Conservation (phyloP, 2,113 vertebrate species). For the Menidia beryllina region DNA sequence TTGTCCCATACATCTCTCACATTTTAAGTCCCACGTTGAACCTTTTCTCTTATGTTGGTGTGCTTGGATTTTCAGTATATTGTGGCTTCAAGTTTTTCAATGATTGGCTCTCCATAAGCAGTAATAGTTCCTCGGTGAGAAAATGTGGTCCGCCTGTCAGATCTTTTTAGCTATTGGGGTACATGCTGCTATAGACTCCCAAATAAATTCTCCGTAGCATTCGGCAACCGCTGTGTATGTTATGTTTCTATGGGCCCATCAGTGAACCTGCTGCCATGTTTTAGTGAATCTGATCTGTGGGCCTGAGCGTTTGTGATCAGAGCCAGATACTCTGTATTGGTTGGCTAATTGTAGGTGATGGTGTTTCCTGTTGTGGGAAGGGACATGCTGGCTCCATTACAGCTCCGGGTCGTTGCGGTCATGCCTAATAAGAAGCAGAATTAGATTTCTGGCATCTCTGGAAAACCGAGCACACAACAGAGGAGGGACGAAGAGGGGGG, state of each 20-base stretch:
- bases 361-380: constrained; percentile 72
- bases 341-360: constrained; percentile 71
- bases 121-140: constrained; percentile 15
- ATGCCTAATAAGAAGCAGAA: constrained; percentile 77
- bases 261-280: constrained; percentile 51
- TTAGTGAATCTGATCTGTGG: constrained; percentile 53
- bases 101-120: constrained; percentile 10
- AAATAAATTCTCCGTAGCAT: constrained; percentile 7
- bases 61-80: constrained; percentile 25
- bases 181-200: background rate
- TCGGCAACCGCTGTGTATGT: constrained; percentile 15
- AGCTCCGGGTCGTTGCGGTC: constrained; percentile 57
- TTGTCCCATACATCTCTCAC: constrained; percentile 4
- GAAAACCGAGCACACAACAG: constrained; percentile 49
- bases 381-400: constrained; percentile 58
- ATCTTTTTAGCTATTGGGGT: background rate
- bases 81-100: constrained; percentile 11
- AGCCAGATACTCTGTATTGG: constrained; percentile 65
- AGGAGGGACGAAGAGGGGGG: constrained; percentile 7
- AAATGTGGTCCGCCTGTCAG: constrained; percentile 14
- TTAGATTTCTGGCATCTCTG: constrained; percentile 66
- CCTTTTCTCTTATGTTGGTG: constrained; percentile 13
- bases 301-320: constrained; percentile 18
- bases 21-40: background rate
- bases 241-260: constrained; percentile 27